These are phyloP conservation scores for Rhyzopertha dominica DNA, from an alignment of 1,140 invertebrate species.

Conservation along the genomic window DNA sequence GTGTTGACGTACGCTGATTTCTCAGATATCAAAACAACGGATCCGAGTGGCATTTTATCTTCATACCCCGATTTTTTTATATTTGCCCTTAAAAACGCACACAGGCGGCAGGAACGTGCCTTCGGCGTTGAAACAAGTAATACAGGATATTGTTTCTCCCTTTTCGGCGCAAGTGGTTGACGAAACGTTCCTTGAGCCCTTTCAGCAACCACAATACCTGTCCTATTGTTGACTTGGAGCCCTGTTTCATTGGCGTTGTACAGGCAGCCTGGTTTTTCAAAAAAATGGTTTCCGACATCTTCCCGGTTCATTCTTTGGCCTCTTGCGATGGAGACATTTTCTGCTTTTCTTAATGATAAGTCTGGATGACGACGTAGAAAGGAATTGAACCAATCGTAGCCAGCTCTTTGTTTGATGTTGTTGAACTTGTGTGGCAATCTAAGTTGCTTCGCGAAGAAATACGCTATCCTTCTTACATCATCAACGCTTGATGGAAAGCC, in stretches of 20 bases:
- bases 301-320: conserved; percentile 20
- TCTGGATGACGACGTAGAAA: conserved; percentile 20
- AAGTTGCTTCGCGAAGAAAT: conserved; percentile 15
- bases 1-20: conserved; percentile 34
- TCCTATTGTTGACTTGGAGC: conserved; percentile 15
- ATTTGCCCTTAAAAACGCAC: conserved; percentile 36
- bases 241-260: conserved; percentile 27
- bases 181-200: conserved; percentile 5
- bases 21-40: too few species aligned
- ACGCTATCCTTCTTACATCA: conserved; percentile 9
- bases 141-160: conserved; percentile 35
- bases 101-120: conserved; percentile 34
- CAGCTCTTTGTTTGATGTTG: conserved; percentile 9
- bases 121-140: conserved; percentile 31
- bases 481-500: conserved; percentile 11
- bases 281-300: conserved; percentile 18
- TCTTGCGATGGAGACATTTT: conserved; percentile 25
- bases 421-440: conserved; percentile 17
- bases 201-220: conserved; percentile 4
- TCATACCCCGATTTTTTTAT: conserved; percentile 37
- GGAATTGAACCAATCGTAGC: conserved; percentile 16
- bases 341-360: conserved; percentile 26
- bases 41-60: conserved; percentile 34
- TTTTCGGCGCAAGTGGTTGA: conserved; percentile 11
- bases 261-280: conserved; percentile 20